Percentiles rank a stretch among this genome's conserved stretches.
Evolutionary conservation across 2,888 invertebrate species (phyloP).

Genomic region (Drosophila putrida): DNA sequence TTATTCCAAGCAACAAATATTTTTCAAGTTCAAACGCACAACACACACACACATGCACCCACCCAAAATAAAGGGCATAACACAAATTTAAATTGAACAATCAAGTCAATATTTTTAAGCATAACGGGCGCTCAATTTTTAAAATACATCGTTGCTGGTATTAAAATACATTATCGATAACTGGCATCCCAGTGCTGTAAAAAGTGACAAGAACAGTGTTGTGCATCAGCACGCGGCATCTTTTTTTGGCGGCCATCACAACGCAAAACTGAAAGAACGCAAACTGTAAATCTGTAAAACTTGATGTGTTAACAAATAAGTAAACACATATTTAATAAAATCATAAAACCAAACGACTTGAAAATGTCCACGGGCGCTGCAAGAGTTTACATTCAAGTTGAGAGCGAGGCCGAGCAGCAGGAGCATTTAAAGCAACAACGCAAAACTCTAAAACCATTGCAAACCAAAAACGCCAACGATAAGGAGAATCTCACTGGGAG

Average conservation of each 20-base stretch:
- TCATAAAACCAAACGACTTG: slow-evolving; percentile 49
- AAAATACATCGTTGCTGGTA: neutral
- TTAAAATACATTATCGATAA: slow-evolving; percentile 8
- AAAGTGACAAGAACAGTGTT: slow-evolving; percentile 31
- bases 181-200: slow-evolving; percentile 20
- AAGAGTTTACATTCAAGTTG: slow-evolving; percentile 85
- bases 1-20: too few relatives aligned
- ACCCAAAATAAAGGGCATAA: too few relatives aligned
- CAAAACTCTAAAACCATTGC: slow-evolving; percentile 91
- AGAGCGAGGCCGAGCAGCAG: slow-evolving; percentile 85
- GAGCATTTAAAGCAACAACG: slow-evolving; percentile 88
- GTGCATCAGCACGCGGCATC: slow-evolving; percentile 51
- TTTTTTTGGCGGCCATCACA: slow-evolving; percentile 64
- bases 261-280: slow-evolving; percentile 33
- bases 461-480: slow-evolving; percentile 88
- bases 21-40: too few relatives aligned
- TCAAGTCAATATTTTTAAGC: too few relatives aligned
- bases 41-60: too few relatives aligned
- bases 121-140: too few relatives aligned
- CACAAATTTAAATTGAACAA: too few relatives aligned
- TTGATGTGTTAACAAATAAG: slow-evolving; percentile 40
- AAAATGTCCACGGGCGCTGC: slow-evolving; percentile 84
- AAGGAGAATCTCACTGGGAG: slow-evolving; percentile 92
- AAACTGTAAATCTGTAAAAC: slow-evolving; percentile 10
- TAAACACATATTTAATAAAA: slow-evolving; percentile 4